Base-by-base conservation (phyloP, 2,888 invertebrate genomes). In the Phalera bucephala region DNA sequence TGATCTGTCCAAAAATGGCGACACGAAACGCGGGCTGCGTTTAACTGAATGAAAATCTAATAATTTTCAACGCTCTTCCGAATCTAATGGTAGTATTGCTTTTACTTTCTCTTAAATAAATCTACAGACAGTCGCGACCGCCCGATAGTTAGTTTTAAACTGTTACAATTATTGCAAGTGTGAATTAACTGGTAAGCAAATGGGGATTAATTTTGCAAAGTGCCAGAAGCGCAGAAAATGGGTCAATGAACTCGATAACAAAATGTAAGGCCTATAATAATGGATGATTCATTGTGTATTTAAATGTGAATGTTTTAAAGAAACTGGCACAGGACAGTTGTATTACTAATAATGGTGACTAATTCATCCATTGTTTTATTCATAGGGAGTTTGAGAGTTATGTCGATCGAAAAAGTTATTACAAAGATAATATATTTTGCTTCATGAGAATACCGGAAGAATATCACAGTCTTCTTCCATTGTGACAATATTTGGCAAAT, bases 91-190 rank as follows among this genome's bases (percentile, higher is more conserved):
- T 75, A 19, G 29, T 29, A 6, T 72, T 63, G 57, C 52, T 64
- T 46, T 54, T 57, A 74, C 80, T 80, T 80, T 80, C 80, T 66
- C 77, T 65, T 64, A 72, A 76, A 76, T 68, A 48, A 19, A 9
- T 7, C 27, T 10, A 10, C 1, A 3, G 11, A 3, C 10, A 19
- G 2, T 11, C 11, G 10, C 15, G 29, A 19, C 29, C n/a, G 12
- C 2, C 11, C 1, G n/a, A 9, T 9, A 15, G 19, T 29, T 11
- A 11, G 2, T n/a, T 15, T 8, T n/a, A 27, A 14, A 27, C 14
- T 14, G 13, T 14, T 9, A 11, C n/a, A 13, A 25, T 25, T 14
- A 12, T 12, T 25, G 2, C 6, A 25, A 1, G 12, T 25, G 10
- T 10, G 9, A 9, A 23, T 25, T 12, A 12, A 22, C 9, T 22